phyloP scores from a whole-genome alignment of 2,113 vertebrate genomes.

The Rhodinocichla rosea region DNA sequence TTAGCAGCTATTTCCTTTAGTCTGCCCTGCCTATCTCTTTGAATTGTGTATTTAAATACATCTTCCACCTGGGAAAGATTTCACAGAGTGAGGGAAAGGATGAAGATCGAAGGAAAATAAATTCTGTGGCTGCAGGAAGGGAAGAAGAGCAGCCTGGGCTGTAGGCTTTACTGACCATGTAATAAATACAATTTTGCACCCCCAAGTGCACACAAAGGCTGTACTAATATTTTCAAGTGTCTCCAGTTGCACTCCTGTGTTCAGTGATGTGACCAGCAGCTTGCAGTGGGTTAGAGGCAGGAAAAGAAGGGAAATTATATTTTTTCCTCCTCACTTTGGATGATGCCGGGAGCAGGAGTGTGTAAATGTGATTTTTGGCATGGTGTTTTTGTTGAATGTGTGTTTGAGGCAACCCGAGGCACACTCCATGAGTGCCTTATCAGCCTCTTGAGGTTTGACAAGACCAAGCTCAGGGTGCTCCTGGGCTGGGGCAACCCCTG shows the following conservation, averaged over 20 bases:
- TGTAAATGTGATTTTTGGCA: not conserved
- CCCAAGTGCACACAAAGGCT: not conserved
- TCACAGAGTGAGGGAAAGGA: not conserved
- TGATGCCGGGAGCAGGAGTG: not conserved
- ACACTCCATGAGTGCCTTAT: not conserved
- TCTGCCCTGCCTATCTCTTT: not conserved
- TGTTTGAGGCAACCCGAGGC: not conserved
- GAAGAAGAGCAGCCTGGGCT: not conserved
- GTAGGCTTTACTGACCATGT: not conserved
- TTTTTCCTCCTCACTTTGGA: not conserved
- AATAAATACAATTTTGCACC: not conserved
- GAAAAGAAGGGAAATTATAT: not conserved
- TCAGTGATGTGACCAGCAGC: not conserved
- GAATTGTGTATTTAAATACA: not conserved
- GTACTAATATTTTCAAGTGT: not conserved
- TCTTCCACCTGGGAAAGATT: not conserved
- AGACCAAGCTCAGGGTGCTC: not conserved
- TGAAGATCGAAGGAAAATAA: not conserved
- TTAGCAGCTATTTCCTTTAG: not conserved
- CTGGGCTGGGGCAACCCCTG: rapidly evolving
- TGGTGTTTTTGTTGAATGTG: not conserved
- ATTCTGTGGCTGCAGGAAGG: not conserved
- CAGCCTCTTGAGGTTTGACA: not conserved
- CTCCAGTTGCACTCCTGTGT: not conserved
- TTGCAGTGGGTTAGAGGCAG: not conserved